A percentile compares a stretch with the other conserved stretches of the same genome.
These are phyloP conservation scores for Periophthalmus magnuspinnatus DNA, from an alignment of 2,797 vertebrate genomes.

Conservation along the genomic window DNA sequence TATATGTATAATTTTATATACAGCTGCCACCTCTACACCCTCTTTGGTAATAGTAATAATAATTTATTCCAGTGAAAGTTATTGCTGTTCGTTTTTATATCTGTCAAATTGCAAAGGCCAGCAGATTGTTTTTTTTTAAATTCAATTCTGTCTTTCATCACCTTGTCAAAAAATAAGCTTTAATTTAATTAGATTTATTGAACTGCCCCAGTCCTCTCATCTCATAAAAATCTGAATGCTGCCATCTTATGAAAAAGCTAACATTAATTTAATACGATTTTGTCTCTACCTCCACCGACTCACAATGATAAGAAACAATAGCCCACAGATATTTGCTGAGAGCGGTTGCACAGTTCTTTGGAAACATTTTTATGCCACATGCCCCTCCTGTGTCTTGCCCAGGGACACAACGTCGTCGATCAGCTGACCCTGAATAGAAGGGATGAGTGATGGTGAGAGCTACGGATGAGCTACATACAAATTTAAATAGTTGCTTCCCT, in stretches of 20 bases:
- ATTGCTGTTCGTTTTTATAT: neutral
- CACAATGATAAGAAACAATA: conserved; percentile 16
- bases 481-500: too few relatives aligned
- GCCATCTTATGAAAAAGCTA: neutral
- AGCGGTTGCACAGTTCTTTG: too few relatives aligned
- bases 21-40: too few relatives aligned
- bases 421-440: too few relatives aligned
- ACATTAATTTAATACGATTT: conserved; percentile 5
- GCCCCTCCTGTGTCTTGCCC: too few relatives aligned
- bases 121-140: neutral
- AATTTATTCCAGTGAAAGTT: neutral
- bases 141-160: neutral
- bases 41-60: neutral
- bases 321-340: conserved; percentile 10
- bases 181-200: neutral
- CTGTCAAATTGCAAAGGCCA: neutral
- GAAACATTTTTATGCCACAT: too few relatives aligned
- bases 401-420: too few relatives aligned
- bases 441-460: too few relatives aligned
- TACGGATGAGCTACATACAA: too few relatives aligned
- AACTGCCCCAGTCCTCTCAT: neutral
- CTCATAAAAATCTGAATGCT: neutral
- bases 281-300: neutral
- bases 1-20: too few relatives aligned
- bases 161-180: neutral